Evolutionary conservation across 2,113 vertebrate species (phyloP).

Genomic region (Hydrolagus affinis): DNA sequence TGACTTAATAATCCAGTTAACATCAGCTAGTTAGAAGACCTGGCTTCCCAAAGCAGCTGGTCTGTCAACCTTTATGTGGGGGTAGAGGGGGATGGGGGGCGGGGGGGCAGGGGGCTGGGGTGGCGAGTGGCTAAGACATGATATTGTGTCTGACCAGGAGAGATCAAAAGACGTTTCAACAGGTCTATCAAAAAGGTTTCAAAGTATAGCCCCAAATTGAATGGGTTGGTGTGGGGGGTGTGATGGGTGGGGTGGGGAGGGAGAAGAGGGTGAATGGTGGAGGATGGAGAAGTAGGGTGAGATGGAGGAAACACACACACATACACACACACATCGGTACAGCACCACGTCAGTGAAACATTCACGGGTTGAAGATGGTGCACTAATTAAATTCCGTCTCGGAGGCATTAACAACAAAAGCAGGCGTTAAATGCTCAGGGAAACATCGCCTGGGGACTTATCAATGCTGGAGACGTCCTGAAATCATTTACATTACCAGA

Average conservation of each 20-base stretch:
- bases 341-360: not conserved
- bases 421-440: not conserved
- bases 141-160: too few relatives aligned
- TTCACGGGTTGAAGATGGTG: not conserved
- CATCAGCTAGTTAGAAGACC: not conserved
- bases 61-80: too few relatives aligned
- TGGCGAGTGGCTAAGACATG: too few relatives aligned
- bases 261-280: too few relatives aligned
- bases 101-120: too few relatives aligned
- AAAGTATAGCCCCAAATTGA: too few relatives aligned
- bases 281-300: not conserved
- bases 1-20: too few relatives aligned
- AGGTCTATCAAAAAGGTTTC: too few relatives aligned
- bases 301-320: not conserved
- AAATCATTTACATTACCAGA: not conserved
- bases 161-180: too few relatives aligned
- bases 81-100: too few relatives aligned
- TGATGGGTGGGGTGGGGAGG: too few relatives aligned
- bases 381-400: conserved; percentile 17
- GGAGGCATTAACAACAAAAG: not conserved
- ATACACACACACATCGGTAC: not conserved
- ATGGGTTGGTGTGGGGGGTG: too few relatives aligned
- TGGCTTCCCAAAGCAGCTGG: not conserved
- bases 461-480: not conserved
- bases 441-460: not conserved